Evolutionary conservation across 23 tunicate species (phyloP).

Genomic region (Aplidium turbinatum): DNA sequence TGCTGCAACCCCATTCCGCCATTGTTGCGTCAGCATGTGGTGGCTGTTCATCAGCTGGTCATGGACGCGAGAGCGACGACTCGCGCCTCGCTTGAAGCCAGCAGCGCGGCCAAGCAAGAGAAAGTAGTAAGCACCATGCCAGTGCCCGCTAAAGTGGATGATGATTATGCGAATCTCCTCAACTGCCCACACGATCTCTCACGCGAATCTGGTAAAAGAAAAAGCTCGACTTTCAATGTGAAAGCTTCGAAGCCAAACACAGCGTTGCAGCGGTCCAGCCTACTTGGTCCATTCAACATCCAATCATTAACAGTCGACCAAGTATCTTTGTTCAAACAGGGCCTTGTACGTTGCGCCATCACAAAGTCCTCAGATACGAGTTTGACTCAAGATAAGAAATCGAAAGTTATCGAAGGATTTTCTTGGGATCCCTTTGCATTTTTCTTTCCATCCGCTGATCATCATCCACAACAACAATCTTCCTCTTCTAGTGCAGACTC

Average conservation of each 20-base stretch:
- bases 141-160: conserved; percentile 69
- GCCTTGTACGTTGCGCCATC: neutral
- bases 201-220: neutral
- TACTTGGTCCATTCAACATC: conserved; percentile 30
- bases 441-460: conserved; percentile 26
- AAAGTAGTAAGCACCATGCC: conserved; percentile 39
- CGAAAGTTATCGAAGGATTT: neutral
- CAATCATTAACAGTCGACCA: neutral
- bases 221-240: neutral
- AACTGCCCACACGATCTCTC: conserved; percentile 83
- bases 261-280: neutral
- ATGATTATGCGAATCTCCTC: conserved; percentile 43
- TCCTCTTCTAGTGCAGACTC: neutral
- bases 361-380: neutral
- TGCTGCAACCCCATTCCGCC: conserved; percentile 94
- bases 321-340: neutral
- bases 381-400: neutral
- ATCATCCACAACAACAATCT: neutral
- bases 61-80: conserved; percentile 55
- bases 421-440: conserved; percentile 51
- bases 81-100: neutral
- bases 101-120: neutral
- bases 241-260: neutral
- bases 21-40: conserved; percentile 70
- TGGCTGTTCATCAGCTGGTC: conserved; percentile 71